Evolutionary conservation across 2,113 vertebrate species (phyloP).

Genomic region (Chlorodrepanis virens): DNA sequence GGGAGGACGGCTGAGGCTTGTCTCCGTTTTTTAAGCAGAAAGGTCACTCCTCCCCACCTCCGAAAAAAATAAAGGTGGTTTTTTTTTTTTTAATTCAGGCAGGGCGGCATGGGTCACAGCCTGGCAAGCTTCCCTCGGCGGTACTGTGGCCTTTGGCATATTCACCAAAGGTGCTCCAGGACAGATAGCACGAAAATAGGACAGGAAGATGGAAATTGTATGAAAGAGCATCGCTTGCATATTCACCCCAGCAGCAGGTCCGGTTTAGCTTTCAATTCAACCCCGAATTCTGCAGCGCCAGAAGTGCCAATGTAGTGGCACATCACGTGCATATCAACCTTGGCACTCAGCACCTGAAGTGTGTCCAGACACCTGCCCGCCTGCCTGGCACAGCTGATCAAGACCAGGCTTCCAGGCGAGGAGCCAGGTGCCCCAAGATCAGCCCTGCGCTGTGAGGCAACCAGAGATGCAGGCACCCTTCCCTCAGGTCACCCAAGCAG

Average conservation of each 20-base stretch:
- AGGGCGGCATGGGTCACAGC: not conserved
- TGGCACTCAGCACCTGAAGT: not conserved
- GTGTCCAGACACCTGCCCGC: not conserved
- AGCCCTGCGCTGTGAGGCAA: not conserved
- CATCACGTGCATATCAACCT: rapidly evolving
- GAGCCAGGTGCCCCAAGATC: not conserved
- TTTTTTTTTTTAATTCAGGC: not conserved
- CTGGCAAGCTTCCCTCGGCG: not conserved
- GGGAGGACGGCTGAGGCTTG: not conserved
- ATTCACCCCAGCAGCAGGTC: not conserved
- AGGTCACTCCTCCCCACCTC: not conserved
- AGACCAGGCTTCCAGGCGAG: not conserved
- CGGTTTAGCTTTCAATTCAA: not conserved
- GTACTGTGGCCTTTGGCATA: not conserved
- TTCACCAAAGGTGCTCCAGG: not conserved
- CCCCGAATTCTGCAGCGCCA: not conserved
- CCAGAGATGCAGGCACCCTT: not conserved
- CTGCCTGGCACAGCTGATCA: rapidly evolving
- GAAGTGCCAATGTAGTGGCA: rapidly evolving
- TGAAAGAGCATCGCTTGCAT: not conserved
- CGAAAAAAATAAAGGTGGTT: not conserved
- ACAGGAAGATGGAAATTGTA: not conserved
- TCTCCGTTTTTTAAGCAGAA: not conserved
- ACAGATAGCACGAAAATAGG: not conserved
- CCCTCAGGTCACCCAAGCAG: not conserved